phyloP scores from a whole-genome alignment of 2,888 invertebrate species.

The Cephus sareptanus region DNA sequence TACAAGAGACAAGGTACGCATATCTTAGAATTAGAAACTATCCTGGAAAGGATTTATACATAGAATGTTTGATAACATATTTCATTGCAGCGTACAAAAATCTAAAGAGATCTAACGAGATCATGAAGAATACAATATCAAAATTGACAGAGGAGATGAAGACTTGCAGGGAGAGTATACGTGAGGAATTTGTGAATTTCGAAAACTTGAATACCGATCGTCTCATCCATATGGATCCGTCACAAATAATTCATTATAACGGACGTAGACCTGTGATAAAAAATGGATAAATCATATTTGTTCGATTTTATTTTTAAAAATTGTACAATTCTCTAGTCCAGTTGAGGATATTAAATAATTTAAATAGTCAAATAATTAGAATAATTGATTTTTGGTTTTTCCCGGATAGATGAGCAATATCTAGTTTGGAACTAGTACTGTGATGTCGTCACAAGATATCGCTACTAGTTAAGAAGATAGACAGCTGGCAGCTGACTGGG shows the following conservation, averaged over 20 bases:
- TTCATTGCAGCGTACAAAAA: not conserved
- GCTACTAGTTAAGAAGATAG: not conserved
- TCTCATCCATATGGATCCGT: not conserved
- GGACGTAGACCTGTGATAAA: not conserved
- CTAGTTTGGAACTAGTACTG: not conserved
- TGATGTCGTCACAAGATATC: not conserved
- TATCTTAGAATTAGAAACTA: not conserved
- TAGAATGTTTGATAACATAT: not conserved
- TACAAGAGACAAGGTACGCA: not conserved
- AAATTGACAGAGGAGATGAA: not conserved
- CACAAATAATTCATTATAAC: not conserved
- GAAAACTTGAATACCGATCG: not conserved
- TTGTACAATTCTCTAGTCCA: not conserved
- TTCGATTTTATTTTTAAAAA: not conserved
- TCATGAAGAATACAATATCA: not conserved
- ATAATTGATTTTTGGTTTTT: not conserved
- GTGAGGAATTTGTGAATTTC: not conserved
- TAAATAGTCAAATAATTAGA: not conserved
- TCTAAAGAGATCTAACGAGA: not conserved
- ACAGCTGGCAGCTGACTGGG: not conserved
- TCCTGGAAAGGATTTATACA: not conserved
- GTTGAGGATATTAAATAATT: not conserved
- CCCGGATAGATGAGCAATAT: not conserved
- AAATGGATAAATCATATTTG: not conserved
- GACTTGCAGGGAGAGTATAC: not conserved